Conservation (phyloP, 2,113 vertebrate genomes). For the Loxodonta africana region DNA sequence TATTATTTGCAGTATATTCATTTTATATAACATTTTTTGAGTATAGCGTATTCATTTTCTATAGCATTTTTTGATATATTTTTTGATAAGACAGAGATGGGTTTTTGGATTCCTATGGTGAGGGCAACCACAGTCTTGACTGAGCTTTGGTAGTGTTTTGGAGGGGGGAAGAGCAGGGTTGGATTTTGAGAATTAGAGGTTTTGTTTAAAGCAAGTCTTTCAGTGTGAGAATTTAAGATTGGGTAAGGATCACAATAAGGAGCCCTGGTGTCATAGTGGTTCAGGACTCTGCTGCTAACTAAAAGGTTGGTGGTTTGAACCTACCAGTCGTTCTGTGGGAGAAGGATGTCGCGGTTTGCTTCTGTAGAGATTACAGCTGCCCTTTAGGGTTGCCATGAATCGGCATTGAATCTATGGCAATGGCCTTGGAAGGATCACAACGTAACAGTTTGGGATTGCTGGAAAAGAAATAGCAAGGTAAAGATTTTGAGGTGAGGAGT, state of each 20-base stretch:
- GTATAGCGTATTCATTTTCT: constrained; percentile 1
- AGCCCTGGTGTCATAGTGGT: no score
- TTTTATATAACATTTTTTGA: constrained; percentile 14
- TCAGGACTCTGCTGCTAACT: no score
- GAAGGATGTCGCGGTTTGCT: no score
- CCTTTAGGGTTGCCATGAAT: not conserved
- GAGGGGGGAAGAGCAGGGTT: not conserved
- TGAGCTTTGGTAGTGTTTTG: no score
- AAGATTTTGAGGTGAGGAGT: not conserved
- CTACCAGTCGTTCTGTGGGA: no score
- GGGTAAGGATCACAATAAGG: not conserved
- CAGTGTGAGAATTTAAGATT: not conserved
- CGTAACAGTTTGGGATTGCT: not conserved
- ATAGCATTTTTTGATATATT: not conserved
- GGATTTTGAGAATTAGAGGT: not conserved
- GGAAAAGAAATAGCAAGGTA: not conserved
- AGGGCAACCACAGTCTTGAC: no score
- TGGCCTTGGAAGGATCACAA: no score
- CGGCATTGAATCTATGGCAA: not conserved
- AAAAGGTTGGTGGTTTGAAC: no score
- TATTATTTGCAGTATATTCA: not conserved
- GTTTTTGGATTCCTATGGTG: not conserved
- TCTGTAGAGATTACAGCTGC: no score
- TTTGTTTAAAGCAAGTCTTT: not conserved
- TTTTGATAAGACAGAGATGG: not conserved